Evolutionary conservation across 2,113 vertebrate genomes (phyloP).

Genomic region (Menidia beryllina): DNA sequence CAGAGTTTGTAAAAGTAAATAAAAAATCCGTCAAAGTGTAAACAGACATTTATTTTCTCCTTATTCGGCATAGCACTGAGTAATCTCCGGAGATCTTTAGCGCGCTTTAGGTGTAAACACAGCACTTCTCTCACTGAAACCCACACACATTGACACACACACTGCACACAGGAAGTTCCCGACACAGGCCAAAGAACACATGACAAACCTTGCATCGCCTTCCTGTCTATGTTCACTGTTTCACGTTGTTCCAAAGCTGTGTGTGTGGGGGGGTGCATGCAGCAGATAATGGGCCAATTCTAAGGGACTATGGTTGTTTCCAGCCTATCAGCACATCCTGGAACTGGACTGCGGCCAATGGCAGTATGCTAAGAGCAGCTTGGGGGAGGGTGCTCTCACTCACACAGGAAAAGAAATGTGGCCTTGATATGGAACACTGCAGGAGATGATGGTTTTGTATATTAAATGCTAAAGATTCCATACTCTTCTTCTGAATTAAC

Average conservation of each 20-base stretch:
- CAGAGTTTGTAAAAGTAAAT: too few relatives aligned
- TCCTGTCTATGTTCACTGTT: slow-evolving; percentile 67
- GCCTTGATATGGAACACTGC: slow-evolving; percentile 15
- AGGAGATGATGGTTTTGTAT: too few relatives aligned
- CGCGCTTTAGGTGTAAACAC: slow-evolving; percentile 12
- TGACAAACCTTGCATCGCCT: slow-evolving; percentile 85
- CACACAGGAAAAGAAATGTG: slow-evolving; percentile 67
- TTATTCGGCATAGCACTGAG: slow-evolving; percentile 32
- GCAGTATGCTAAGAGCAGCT: slow-evolving; percentile 43
- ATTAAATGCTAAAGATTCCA: too few relatives aligned
- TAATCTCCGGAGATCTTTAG: slow-evolving; percentile 18
- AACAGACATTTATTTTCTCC: slow-evolving; percentile 12
- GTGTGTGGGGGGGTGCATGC: slow-evolving; percentile 41
- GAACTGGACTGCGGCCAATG: slow-evolving; percentile 74
- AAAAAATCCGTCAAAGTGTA: too few relatives aligned
- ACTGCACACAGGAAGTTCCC: slow-evolving; percentile 60
- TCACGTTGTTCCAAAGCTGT: slow-evolving; percentile 63
- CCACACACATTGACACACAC: slow-evolving; percentile 4
- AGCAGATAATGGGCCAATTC: slow-evolving; percentile 77
- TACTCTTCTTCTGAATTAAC: too few relatives aligned
- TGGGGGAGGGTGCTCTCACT: slow-evolving; percentile 44
- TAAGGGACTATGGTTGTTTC: slow-evolving; percentile 8
- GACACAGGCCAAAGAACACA: slow-evolving; percentile 58
- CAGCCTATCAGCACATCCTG: slow-evolving; percentile 75
- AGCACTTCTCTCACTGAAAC: too few relatives aligned